Evolutionary conservation across 2,888 invertebrate species (phyloP).

Genomic region (Anoplius nigerrimus): DNA sequence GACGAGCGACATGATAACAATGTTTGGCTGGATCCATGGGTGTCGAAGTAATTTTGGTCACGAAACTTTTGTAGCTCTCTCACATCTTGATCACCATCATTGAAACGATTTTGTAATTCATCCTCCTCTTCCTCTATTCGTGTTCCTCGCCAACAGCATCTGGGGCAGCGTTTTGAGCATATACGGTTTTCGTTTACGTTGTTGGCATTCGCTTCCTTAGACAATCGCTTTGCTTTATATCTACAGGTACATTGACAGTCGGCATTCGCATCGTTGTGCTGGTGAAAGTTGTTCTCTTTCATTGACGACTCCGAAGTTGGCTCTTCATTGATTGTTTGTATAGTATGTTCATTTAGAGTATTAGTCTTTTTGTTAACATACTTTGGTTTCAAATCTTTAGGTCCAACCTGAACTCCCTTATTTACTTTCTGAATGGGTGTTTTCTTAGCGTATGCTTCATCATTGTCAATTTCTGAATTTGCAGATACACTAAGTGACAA

Average conservation of each 20-base stretch:
- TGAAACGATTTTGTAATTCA: too few species aligned
- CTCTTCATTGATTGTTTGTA: constrained; percentile 27
- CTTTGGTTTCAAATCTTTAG: constrained; percentile 30
- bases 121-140: not conserved
- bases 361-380: constrained; percentile 36
- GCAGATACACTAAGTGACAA: not conserved
- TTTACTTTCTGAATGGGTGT: not conserved
- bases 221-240: not conserved
- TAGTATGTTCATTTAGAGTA: constrained; percentile 39
- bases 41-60: constrained; percentile 79
- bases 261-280: not conserved
- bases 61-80: constrained; percentile 75
- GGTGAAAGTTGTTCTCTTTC: constrained; percentile 4
- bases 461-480: constrained; percentile 12
- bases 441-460: constrained; percentile 1
- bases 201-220: not conserved
- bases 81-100: constrained; percentile 22
- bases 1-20: constrained; percentile 55
- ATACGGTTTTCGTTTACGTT: not conserved
- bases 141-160: not conserved
- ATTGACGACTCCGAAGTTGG: constrained; percentile 13
- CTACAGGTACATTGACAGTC: not conserved
- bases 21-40: constrained; percentile 76
- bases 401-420: constrained; percentile 17
- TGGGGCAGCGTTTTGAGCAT: not conserved